Base-by-base conservation (phyloP, 2,113 vertebrate genomes). In the Riparia riparia region DNA sequence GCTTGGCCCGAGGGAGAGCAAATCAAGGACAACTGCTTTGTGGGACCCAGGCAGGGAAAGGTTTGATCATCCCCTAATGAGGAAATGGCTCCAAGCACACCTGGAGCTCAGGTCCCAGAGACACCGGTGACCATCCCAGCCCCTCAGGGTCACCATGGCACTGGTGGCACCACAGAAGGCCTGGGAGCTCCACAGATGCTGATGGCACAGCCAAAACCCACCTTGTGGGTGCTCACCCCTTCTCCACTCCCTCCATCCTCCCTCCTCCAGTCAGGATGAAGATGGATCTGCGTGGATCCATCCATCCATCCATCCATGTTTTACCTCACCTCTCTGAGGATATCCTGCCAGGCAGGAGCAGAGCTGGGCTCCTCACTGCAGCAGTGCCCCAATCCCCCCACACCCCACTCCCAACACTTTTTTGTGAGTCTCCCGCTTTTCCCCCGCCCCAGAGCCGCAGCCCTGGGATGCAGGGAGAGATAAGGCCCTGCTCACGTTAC, bases 401-500 rank as follows among this genome's bases (percentile, higher is more conserved):
- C 68, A 41, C n/a, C 42, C 29, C 11, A 1, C 17, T 91, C 86
- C 86, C 15, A 3, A 32, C 49, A 21, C 56, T 41, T 82, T 47
- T 47, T n/a, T 45, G 29, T 14, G 5, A 17, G 5, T 11, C 22
- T 57, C 84, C 91, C 71, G 56, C 68, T 72, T 63, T 47, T 70
- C 71, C 22, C 16, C 2, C 0, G 4, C 71, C 39, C 57, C 66
- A n/a, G 92, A 91, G 44, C 63, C 0, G 0, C 82, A 72, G 86
- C 73, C 73, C 31, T 0, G 1, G 82, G 83, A 83, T 24, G 1
- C 3, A 11, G 44, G 64, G 16, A 86, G 78, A 95, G 97, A 97
- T 96, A 95, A 97, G 92, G 41, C n/a, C 37, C 58, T 9, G 68
- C 96, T 96, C 93, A 49, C 12, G 0, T 96, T 96, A 95, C 97